Conservation (phyloP, 2,113 vertebrate genomes). For the Cercopithecus mona region DNA sequence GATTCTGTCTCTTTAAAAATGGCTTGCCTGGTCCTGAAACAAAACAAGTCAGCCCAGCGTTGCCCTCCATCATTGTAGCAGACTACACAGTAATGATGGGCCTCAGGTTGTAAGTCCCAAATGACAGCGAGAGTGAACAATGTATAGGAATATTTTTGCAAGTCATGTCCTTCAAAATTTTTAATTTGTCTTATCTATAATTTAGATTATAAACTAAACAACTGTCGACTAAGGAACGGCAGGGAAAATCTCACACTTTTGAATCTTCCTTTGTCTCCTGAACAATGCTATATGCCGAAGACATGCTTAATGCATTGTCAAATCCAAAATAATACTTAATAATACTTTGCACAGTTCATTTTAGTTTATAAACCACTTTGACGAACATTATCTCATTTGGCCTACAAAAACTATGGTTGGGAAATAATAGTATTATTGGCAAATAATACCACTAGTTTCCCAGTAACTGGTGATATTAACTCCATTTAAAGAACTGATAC, state of each 20-base stretch:
- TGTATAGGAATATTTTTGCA: neutral
- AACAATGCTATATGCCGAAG: neutral
- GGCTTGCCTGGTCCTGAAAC: neutral
- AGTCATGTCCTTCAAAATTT: constrained; percentile 44
- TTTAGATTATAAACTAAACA: constrained; percentile 54
- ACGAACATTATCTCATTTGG: constrained; percentile 39
- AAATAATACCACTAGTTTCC: neutral
- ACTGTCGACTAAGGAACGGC: constrained; percentile 29
- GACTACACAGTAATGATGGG: neutral
- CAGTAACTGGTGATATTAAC: neutral
- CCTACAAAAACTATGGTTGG: neutral
- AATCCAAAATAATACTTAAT: neutral
- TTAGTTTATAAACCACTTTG: constrained; percentile 29
- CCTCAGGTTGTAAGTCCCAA: neutral
- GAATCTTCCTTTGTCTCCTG: constrained; percentile 26
- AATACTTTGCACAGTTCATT: neutral
- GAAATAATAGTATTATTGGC: neutral
- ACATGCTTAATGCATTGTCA: constrained; percentile 38
- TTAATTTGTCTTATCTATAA: constrained; percentile 56
- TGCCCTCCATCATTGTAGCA: neutral
- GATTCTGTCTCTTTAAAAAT: neutral
- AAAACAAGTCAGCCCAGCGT: neutral
- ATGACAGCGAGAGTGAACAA: neutral
- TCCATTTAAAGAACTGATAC: neutral
- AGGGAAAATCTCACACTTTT: constrained; percentile 17